A percentile compares a stretch with the other conserved stretches of the same genome.
phyloP scores from a whole-genome alignment of 2,797 vertebrate species.

The Cichlasoma orientale region DNA sequence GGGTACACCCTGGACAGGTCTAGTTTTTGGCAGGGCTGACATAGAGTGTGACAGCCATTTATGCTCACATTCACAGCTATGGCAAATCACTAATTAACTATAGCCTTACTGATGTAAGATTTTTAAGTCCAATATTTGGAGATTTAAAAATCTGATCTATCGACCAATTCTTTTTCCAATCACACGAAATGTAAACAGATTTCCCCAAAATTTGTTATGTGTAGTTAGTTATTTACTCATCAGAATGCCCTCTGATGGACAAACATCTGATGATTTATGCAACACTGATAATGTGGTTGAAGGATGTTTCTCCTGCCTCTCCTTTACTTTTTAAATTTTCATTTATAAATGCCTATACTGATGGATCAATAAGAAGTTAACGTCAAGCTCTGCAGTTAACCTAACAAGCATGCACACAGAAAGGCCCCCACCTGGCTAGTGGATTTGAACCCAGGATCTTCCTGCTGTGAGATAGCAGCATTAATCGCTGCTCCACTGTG shows the following conservation, averaged over 20 bases:
- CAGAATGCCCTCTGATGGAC: neutral
- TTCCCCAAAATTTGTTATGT: neutral
- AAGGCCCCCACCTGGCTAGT: neutral
- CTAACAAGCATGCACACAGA: neutral
- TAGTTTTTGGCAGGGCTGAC: neutral
- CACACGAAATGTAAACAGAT: neutral
- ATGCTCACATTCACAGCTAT: neutral
- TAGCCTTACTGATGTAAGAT: neutral
- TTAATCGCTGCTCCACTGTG: neutral
- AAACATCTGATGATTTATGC: neutral
- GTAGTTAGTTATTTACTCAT: neutral
- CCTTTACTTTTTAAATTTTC: neutral
- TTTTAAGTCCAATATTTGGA: neutral
- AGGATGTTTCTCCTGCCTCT: neutral
- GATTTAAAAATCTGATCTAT: neutral
- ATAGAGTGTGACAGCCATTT: neutral
- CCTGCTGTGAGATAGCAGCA: rapidly evolving
- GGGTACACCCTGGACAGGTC: neutral
- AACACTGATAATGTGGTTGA: neutral
- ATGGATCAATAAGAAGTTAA: neutral
- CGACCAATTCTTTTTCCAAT: neutral
- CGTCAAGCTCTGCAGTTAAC: no score
- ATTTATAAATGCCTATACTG: neutral
- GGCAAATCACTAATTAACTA: neutral
- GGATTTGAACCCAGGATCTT: neutral